Evolutionary conservation across 2,797 vertebrate species (phyloP).

Genomic region (Clamator glandarius): DNA sequence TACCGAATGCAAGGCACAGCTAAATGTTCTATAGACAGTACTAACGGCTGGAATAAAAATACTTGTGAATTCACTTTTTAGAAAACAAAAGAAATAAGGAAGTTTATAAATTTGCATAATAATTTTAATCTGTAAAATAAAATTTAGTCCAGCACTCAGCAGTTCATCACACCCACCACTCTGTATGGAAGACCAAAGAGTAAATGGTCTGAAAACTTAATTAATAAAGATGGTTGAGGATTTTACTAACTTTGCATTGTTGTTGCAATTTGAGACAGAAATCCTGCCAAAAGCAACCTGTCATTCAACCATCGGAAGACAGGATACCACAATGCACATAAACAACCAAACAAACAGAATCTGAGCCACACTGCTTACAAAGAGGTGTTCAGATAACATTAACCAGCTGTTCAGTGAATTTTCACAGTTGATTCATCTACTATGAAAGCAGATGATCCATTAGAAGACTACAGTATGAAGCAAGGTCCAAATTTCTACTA

Average conservation of each 20-base stretch:
- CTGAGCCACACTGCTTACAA: background rate
- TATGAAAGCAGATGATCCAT: background rate
- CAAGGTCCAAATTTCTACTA: background rate
- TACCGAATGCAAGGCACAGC: background rate
- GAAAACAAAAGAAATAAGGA: background rate
- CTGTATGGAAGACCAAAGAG: conserved; percentile 8
- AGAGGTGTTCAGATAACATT: background rate
- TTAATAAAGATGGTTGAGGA: background rate
- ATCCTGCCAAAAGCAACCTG: conserved; percentile 5
- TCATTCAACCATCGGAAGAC: background rate
- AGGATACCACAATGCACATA: background rate
- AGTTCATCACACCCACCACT: background rate
- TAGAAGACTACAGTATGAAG: background rate
- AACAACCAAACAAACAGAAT: background rate
- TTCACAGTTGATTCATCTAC: background rate
- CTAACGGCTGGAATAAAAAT: background rate
- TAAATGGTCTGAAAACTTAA: conserved; percentile 30
- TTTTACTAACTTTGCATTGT: conserved; percentile 33
- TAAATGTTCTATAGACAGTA: background rate
- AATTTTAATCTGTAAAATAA: conserved; percentile 50
- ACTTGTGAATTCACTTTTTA: background rate
- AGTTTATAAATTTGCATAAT: background rate
- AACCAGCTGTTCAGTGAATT: background rate
- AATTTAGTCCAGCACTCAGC: conserved; percentile 19
- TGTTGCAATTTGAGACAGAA: conserved; percentile 24